A percentile compares a stretch with the other conserved stretches of the same genome.
These are phyloP conservation scores for Cephus sareptanus DNA, from an alignment of 2,888 invertebrate genomes.

Conservation along the genomic window DNA sequence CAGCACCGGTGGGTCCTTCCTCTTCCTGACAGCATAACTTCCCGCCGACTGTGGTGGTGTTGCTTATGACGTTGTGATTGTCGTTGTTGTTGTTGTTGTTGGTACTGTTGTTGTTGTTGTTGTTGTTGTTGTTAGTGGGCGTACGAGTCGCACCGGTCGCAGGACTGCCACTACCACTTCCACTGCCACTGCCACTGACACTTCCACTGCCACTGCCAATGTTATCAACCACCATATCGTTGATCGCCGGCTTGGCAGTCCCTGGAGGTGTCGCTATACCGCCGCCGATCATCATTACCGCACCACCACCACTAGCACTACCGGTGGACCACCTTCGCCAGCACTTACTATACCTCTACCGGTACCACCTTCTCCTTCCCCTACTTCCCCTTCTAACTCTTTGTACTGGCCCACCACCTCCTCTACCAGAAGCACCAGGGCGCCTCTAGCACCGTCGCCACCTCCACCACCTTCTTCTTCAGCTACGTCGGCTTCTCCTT, in stretches of 20 bases:
- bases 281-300: constrained; percentile 64
- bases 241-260: constrained; percentile 59
- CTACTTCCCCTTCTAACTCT: constrained; percentile 10
- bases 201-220: constrained; percentile 60
- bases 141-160: constrained; percentile 53
- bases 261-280: constrained; percentile 59
- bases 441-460: constrained; percentile 17
- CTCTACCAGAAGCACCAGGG: constrained; percentile 16
- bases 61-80: constrained; percentile 30
- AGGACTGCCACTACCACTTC: constrained; percentile 46
- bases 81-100: constrained; percentile 34
- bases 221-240: constrained; percentile 60
- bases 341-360: constrained; percentile 11
- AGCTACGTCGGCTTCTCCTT: constrained; percentile 6
- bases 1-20: constrained; percentile 37
- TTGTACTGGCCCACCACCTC: constrained; percentile 11
- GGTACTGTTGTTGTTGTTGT: constrained; percentile 31
- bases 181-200: constrained; percentile 62
- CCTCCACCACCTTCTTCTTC: constrained; percentile 11
- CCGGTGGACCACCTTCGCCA: constrained; percentile 15
- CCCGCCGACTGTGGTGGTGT: constrained; percentile 29
- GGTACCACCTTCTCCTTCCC: constrained; percentile 10
- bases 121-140: constrained; percentile 40
- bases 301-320: constrained; percentile 33
- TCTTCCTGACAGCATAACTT: constrained; percentile 58